These are phyloP conservation scores for Phaonia tiefii DNA, from an alignment of 2,888 invertebrate species.

Conservation along the genomic window DNA sequence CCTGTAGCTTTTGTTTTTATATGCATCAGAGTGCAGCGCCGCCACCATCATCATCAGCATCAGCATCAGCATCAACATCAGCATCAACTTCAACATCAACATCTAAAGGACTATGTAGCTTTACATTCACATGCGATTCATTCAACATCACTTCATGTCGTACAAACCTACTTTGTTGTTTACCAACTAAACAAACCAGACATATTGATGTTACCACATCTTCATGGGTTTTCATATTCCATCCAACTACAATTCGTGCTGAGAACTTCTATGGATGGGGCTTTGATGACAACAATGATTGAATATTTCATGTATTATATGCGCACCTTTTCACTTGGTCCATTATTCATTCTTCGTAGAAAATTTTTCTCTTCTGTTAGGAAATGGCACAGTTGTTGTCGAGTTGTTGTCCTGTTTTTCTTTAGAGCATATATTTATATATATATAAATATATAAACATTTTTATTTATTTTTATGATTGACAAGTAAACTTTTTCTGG, in stretches of 20 bases:
- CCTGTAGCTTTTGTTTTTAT: too few relatives aligned
- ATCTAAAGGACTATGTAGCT: background rate
- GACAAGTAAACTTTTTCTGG: constrained; percentile 34
- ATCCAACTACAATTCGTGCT: background rate
- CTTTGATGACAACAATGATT: constrained; percentile 50
- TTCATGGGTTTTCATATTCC: background rate
- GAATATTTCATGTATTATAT: constrained; percentile 47
- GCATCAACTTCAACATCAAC: too few relatives aligned
- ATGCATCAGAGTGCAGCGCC: background rate
- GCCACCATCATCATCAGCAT: constrained; percentile 21
- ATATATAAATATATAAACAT: too few relatives aligned
- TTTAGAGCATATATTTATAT: background rate
- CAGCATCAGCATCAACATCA: background rate
- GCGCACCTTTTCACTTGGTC: too few relatives aligned
- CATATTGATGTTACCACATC: constrained; percentile 17
- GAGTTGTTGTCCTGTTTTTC: constrained; percentile 8
- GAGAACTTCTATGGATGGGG: background rate
- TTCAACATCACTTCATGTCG: constrained; percentile 12
- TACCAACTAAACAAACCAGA: constrained; percentile 14
- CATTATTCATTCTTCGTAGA: constrained; percentile 12
- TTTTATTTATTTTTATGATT: constrained; percentile 52
- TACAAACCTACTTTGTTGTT: constrained; percentile 5
- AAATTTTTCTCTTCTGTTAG: constrained; percentile 42
- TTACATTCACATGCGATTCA: constrained; percentile 18
- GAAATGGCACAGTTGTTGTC: constrained; percentile 14